Percentiles rank a stretch among this genome's conserved stretches.
These are phyloP conservation scores for Tanypteryx hageni DNA, from an alignment of 2,888 invertebrate species.

Conservation along the genomic window DNA sequence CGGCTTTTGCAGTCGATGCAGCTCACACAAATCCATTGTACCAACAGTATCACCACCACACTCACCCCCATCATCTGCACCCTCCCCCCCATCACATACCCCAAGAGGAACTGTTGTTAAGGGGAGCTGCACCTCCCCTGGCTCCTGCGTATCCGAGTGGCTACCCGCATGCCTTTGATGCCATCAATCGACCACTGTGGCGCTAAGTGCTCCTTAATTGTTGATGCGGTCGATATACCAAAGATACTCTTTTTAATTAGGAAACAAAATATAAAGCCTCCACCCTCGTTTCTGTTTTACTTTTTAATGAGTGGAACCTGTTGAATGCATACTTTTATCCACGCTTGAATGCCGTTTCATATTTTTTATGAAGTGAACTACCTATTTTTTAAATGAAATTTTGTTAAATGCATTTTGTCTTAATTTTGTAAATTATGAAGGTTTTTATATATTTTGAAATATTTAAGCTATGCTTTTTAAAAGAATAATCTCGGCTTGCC, in stretches of 20 bases:
- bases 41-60: constrained; percentile 42
- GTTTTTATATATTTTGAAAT: constrained; percentile 49
- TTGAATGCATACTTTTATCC: constrained; percentile 42
- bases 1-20: background rate
- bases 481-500: constrained; percentile 52
- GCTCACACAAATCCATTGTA: background rate
- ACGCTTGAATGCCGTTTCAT: constrained; percentile 44
- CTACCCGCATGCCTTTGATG: constrained; percentile 54
- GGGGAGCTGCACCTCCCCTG: constrained; percentile 37
- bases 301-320: constrained; percentile 46
- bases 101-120: constrained; percentile 37
- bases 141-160: background rate
- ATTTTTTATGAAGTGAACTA: constrained; percentile 54
- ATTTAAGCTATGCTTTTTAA: constrained; percentile 41
- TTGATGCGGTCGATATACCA: constrained; percentile 53
- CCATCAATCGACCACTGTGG: constrained; percentile 55
- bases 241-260: constrained; percentile 52
- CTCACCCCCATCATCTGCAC: constrained; percentile 40
- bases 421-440: constrained; percentile 51
- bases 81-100: constrained; percentile 30
- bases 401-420: constrained; percentile 41
- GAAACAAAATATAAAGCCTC: background rate
- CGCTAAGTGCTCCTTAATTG: constrained; percentile 25
- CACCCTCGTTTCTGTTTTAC: constrained; percentile 46
- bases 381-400: constrained; percentile 54